These are phyloP conservation scores for Sesamia nonagrioides DNA, from an alignment of 1,140 invertebrate species.

Conservation along the genomic window DNA sequence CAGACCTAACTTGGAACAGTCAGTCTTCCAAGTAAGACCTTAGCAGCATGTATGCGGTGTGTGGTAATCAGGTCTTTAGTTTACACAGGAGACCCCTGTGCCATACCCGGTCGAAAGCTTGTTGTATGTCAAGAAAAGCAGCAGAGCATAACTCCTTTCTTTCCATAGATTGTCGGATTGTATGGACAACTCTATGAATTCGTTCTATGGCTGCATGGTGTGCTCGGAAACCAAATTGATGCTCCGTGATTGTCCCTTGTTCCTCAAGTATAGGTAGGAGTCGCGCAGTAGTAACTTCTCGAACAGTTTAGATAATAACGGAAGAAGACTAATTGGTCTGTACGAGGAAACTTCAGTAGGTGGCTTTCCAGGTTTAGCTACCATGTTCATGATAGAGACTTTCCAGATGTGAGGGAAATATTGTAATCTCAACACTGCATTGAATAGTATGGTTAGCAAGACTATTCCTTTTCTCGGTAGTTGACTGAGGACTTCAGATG, in stretches of 20 bases:
- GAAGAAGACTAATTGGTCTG: constrained; percentile 54
- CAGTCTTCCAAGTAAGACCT: neutral
- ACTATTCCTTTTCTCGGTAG: constrained; percentile 51
- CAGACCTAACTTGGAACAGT: neutral
- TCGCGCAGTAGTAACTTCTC: constrained; percentile 1
- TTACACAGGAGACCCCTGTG: neutral
- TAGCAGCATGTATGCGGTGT: neutral
- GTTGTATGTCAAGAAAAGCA: constrained; percentile 15
- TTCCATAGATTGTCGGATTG: constrained; percentile 52
- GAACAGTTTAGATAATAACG: constrained; percentile 41
- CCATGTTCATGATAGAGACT: constrained; percentile 54
- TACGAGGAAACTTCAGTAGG: constrained; percentile 63
- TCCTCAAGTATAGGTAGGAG: constrained; percentile 8
- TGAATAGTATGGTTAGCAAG: constrained; percentile 50
- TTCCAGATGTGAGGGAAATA: constrained; percentile 57
- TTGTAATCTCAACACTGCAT: constrained; percentile 41
- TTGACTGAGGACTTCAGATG: constrained; percentile 52
- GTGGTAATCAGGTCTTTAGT: neutral
- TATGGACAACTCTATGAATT: constrained; percentile 55
- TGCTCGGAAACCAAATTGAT: constrained; percentile 70
- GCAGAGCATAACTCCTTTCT: constrained; percentile 29
- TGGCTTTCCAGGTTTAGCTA: constrained; percentile 58
- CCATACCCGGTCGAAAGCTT: constrained; percentile 21
- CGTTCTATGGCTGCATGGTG: constrained; percentile 63
- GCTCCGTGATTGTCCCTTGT: constrained; percentile 53